Evolutionary conservation across 2,888 invertebrate genomes (phyloP), one percentile per base, ranked within the genome.

Genomic region (Hydraecia micacea): DNA sequence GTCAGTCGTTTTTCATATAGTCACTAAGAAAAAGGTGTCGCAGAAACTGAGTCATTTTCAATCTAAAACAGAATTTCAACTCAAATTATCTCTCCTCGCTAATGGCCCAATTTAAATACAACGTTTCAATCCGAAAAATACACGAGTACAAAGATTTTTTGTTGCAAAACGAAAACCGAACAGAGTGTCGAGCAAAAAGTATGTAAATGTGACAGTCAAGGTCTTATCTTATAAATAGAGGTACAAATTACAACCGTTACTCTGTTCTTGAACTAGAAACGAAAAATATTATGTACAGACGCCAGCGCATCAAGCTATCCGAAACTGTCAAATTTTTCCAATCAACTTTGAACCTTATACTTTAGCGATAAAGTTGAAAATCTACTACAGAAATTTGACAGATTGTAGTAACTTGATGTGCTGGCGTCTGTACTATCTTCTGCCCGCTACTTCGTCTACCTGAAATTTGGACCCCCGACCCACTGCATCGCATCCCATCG

Each of bases 241-340:
- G 65, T 80, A 80, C 60, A 39, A 85, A 71, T 79, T 60, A 83
- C 69, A 58, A 77, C 69, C 60, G 74, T 73, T 78, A 75, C 75
- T 80, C 85, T 62, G 77, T 79, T 84, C 77, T 83, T 83, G 58
- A 79, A 74, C 73, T 79, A 55, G 18, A 78, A 74, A 63, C 62
- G 66, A 78, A 67, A 73, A 79, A 79, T 67, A 77, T 76, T 66
- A 80, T 49, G 42, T n/a, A n/a, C n/a, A n/a, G n/a, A n/a, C n/a
- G n/a, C n/a, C n/a, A n/a, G n/a, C n/a, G n/a, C n/a, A n/a, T n/a
- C n/a, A n/a, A n/a, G n/a, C n/a, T n/a, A n/a, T n/a, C n/a, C n/a
- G n/a, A n/a, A n/a, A n/a, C n/a, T n/a, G n/a, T n/a, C n/a, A n/a
- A n/a, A n/a, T n/a, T n/a, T n/a, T n/a, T n/a, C n/a, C n/a, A n/a